phyloP scores from a whole-genome alignment of 2,113 vertebrate genomes.

The Pelusios castaneus region DNA sequence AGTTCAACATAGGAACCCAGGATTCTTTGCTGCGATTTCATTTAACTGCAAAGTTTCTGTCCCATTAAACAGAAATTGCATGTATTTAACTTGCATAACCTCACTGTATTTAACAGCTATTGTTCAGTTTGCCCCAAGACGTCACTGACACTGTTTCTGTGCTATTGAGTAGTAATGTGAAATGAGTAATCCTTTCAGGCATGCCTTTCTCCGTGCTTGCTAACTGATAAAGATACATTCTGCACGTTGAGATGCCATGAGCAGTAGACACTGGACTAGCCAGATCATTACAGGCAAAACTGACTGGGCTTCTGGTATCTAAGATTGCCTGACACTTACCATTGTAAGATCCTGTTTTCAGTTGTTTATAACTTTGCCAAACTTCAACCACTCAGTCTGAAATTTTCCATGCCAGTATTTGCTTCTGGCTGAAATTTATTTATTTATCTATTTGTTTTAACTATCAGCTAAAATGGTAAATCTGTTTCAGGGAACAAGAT shows the following conservation, averaged over 20 bases:
- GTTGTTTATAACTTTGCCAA: conserved; percentile 30
- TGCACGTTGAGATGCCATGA: background rate
- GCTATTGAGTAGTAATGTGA: background rate
- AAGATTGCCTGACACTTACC: conserved; percentile 33
- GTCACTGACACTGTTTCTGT: background rate
- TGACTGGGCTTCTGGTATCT: background rate
- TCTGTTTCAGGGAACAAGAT: background rate
- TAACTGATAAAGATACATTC: background rate
- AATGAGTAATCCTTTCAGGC: background rate
- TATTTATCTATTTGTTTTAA: background rate
- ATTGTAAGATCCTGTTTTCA: background rate
- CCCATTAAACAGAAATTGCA: background rate
- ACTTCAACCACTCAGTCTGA: background rate
- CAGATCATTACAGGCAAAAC: background rate
- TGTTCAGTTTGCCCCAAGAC: rapidly evolving
- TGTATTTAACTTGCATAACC: background rate
- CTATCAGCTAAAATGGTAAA: background rate
- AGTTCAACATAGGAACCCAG: background rate
- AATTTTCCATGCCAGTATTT: conserved; percentile 26
- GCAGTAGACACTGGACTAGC: background rate
- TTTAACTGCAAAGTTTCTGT: background rate
- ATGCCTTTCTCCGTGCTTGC: background rate
- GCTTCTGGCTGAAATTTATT: background rate
- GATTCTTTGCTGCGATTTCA: background rate
- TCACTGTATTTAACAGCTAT: background rate